A percentile compares a stretch with the other conserved stretches of the same genome.
phyloP scores from a whole-genome alignment of 2,113 vertebrate species.

The rat (Rattus norvegicus) region DNA sequence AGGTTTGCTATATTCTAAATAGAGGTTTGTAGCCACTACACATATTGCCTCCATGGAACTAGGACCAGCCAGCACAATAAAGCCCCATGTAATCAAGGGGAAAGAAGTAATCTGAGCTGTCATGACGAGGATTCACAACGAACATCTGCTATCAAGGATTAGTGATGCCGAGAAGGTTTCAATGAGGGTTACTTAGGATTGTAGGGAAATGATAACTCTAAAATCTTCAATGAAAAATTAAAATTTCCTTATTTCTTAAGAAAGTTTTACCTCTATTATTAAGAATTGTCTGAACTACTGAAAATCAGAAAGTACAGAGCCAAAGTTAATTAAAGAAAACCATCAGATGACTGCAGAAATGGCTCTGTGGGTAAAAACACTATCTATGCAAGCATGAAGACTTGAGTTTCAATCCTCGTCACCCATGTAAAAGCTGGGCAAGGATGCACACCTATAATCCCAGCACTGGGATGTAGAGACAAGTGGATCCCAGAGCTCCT shows the following conservation, averaged over 20 bases:
- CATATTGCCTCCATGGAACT: background rate
- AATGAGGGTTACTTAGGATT: background rate
- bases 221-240: slow-evolving; percentile 23
- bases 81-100: background rate
- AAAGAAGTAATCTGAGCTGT: background rate
- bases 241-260: slow-evolving; percentile 43
- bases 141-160: background rate
- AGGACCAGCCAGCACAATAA: background rate
- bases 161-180: slow-evolving; percentile 24
- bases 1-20: background rate
- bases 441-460: background rate
- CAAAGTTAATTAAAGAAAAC: background rate
- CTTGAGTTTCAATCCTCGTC: background rate
- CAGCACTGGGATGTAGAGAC: background rate
- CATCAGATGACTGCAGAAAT: background rate
- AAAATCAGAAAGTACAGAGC: background rate
- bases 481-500: background rate
- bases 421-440: background rate
- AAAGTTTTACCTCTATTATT: slow-evolving; percentile 35
- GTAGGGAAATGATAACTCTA: slow-evolving; percentile 1
- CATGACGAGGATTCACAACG: background rate
- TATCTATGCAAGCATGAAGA: background rate
- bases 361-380: background rate
- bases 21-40: background rate
- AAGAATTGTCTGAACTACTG: slow-evolving; percentile 4